Conservation (phyloP, 2,113 vertebrate genomes). For the Orycteropus afer region DNA sequence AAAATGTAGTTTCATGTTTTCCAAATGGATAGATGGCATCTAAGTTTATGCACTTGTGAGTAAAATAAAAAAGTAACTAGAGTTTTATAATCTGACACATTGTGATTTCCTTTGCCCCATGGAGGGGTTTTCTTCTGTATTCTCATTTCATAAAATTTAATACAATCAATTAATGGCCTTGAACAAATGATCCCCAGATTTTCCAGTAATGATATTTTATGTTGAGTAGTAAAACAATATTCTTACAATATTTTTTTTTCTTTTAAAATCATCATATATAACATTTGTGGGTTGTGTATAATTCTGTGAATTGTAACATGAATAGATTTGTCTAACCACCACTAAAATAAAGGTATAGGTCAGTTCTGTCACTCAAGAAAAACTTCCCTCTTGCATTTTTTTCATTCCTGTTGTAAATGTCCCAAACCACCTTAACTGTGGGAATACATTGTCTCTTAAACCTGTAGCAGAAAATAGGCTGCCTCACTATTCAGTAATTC, state of each 20-base stretch:
- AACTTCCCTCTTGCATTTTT: background rate
- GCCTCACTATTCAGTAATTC: conserved; percentile 72
- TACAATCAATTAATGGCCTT: background rate
- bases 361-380: background rate
- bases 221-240: background rate
- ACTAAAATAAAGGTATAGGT: background rate
- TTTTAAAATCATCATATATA: conserved; percentile 19
- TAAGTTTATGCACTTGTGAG: background rate
- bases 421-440: background rate
- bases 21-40: background rate
- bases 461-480: conserved; percentile 47
- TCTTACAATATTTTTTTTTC: background rate
- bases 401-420: background rate
- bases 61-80: background rate
- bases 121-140: background rate
- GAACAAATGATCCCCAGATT: conserved; percentile 8
- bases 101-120: background rate
- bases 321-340: background rate
- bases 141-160: conserved; percentile 29
- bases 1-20: conserved; percentile 32
- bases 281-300: background rate
- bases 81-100: background rate
- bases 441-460: background rate
- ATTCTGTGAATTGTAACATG: background rate
- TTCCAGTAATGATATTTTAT: conserved; percentile 7